phyloP scores from a whole-genome alignment of 1,140 invertebrate species.

The Dreissena polymorpha region DNA sequence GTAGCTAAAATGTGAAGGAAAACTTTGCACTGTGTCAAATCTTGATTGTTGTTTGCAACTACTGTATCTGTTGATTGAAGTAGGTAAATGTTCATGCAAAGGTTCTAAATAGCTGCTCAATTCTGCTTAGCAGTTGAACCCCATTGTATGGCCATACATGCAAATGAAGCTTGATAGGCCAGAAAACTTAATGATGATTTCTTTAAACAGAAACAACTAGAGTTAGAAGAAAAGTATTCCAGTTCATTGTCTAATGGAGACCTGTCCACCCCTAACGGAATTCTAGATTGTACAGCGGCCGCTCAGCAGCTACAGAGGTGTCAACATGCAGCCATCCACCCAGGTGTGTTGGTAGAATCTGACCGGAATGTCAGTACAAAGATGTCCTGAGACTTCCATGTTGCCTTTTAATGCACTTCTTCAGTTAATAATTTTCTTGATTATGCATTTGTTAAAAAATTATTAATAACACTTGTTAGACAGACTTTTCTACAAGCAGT shows the following conservation, averaged over 20 bases:
- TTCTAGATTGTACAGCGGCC: slow-evolving; percentile 89
- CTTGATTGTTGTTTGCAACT: too few species aligned
- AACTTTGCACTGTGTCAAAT: too few species aligned
- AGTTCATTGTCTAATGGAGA: slow-evolving; percentile 88
- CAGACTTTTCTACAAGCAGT: neutral
- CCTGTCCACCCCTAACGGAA: slow-evolving; percentile 86
- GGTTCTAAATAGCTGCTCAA: too few species aligned
- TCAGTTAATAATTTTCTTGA: neutral
- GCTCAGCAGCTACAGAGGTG: slow-evolving; percentile 90
- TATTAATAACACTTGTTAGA: neutral
- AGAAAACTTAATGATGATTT: too few species aligned
- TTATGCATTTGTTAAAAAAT: neutral
- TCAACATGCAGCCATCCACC: slow-evolving; percentile 85
- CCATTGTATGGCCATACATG: too few species aligned
- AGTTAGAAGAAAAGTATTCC: slow-evolving; percentile 87
- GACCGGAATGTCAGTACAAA: neutral
- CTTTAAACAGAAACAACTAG: slow-evolving; percentile 84
- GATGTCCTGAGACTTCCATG: neutral
- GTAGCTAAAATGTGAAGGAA: too few species aligned
- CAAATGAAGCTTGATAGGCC: too few species aligned
- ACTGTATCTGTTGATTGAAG: too few species aligned
- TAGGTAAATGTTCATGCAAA: too few species aligned
- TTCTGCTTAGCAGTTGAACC: too few species aligned
- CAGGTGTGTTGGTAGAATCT: slow-evolving; percentile 63
- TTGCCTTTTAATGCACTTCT: neutral